Percentiles rank a stretch among this genome's conserved stretches.
Conservation (phyloP, 2,113 vertebrate species). For the Syngnathus floridae region DNA sequence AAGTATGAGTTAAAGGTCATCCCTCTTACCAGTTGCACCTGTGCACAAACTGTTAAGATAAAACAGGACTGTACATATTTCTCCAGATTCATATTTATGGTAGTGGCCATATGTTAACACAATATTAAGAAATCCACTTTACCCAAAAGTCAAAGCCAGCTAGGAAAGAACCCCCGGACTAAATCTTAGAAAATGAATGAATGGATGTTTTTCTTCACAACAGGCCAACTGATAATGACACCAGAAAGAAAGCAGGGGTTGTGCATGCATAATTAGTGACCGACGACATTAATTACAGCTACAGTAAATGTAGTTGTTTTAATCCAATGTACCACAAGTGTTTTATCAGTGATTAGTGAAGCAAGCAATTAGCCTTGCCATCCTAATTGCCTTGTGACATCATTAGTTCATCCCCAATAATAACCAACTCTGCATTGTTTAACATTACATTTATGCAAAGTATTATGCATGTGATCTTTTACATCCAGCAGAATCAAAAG, state of each 20-base stretch:
- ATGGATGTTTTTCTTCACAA: background rate
- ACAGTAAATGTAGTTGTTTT: conserved; percentile 67
- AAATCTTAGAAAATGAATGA: background rate
- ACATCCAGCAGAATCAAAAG: background rate
- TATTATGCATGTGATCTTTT: conserved; percentile 42
- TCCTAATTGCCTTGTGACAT: conserved; percentile 73
- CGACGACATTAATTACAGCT: conserved; percentile 48
- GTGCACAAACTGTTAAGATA: conserved; percentile 2
- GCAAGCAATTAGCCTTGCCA: conserved; percentile 54
- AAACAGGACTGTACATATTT: background rate
- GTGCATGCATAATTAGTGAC: conserved; percentile 32
- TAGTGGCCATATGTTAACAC: too few relatives aligned
- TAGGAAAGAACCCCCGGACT: background rate
- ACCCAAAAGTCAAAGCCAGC: background rate
- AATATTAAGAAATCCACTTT: too few relatives aligned
- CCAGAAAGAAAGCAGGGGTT: background rate
- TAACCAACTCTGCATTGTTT: conserved; percentile 70
- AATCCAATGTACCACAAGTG: conserved; percentile 65
- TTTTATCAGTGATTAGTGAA: conserved; percentile 76
- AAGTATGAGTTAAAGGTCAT: conserved; percentile 4
- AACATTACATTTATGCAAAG: conserved; percentile 67
- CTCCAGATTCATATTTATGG: background rate
- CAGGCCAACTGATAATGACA: background rate
- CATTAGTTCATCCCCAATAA: conserved; percentile 66
- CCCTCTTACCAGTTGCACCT: background rate